phyloP scores from a whole-genome alignment of 2,888 invertebrate genomes.

The Drosophila ustulata region DNA sequence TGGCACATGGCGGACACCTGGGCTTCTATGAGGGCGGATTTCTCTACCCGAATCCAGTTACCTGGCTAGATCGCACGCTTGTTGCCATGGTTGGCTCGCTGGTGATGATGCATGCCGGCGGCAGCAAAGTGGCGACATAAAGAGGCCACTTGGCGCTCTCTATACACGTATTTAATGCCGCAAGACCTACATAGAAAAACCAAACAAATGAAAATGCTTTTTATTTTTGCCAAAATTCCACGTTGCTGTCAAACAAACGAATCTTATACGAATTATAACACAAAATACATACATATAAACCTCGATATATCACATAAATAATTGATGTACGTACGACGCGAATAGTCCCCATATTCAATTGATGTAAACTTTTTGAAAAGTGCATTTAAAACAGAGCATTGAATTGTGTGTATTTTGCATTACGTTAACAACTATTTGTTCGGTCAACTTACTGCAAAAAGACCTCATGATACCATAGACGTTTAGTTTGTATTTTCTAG shows the following conservation, averaged over 20 bases:
- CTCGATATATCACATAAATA: conserved; percentile 21
- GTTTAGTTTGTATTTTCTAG: conserved; percentile 52
- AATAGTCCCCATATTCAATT: conserved; percentile 43
- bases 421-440: conserved; percentile 38
- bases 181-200: conserved; percentile 26
- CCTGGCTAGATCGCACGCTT: conserved; percentile 96
- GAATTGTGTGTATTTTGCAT: conserved; percentile 36
- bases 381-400: conserved; percentile 73
- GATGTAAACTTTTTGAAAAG: conserved; percentile 64
- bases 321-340: conserved; percentile 47
- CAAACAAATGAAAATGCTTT: conserved; percentile 32
- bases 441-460: conserved; percentile 4
- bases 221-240: conserved; percentile 65
- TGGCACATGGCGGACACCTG: conserved; percentile 96
- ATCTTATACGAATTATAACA: conserved; percentile 47
- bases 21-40: conserved; percentile 97
- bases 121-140: conserved; percentile 64
- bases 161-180: conserved; percentile 27
- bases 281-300: conserved; percentile 37
- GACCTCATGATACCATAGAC: conserved; percentile 27
- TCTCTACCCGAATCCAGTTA: conserved; percentile 94
- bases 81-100: conserved; percentile 92
- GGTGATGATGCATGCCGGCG: conserved; percentile 84
- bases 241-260: conserved; percentile 53
- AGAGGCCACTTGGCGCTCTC: not conserved